Percentiles rank a stretch among this genome's conserved stretches.
These are phyloP conservation scores for Halcyon smyrnensis DNA, from an alignment of 2,797 vertebrate genomes.

Conservation along the genomic window DNA sequence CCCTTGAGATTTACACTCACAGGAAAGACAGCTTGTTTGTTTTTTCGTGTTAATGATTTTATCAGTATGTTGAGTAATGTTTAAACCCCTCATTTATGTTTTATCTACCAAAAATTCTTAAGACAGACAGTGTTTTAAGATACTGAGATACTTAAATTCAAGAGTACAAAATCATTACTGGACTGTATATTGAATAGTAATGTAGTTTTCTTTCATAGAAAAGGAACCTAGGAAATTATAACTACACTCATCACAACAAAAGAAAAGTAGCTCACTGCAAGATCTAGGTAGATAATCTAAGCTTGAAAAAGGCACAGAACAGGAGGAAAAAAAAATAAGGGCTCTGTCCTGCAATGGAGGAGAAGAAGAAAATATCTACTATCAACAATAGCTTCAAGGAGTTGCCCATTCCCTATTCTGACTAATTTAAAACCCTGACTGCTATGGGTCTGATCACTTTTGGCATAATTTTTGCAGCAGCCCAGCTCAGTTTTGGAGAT, in stretches of 20 bases:
- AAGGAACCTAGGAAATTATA: neutral
- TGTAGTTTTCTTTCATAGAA: neutral
- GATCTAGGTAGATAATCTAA: neutral
- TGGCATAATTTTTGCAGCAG: neutral
- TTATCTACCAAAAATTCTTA: neutral
- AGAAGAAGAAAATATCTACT: neutral
- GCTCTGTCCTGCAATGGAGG: neutral
- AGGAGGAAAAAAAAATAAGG: neutral
- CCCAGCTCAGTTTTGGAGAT: neutral
- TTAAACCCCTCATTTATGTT: neutral
- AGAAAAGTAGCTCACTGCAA: neutral
- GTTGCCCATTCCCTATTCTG: neutral
- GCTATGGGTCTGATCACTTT: neutral
- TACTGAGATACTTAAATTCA: neutral
- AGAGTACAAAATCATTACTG: neutral
- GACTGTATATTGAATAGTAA: neutral
- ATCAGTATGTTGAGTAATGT: neutral
- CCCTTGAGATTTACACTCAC: neutral
- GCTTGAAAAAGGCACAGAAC: neutral
- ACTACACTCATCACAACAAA: neutral
- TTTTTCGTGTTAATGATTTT: neutral
- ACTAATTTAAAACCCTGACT: neutral
- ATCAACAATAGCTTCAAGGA: neutral
- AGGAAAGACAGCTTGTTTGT: neutral
- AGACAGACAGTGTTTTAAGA: neutral